A percentile compares a stretch with the other conserved stretches of the same genome.
Evolutionary conservation across 2,113 vertebrate genomes (phyloP).

Genomic region (Varanus salvator): DNA sequence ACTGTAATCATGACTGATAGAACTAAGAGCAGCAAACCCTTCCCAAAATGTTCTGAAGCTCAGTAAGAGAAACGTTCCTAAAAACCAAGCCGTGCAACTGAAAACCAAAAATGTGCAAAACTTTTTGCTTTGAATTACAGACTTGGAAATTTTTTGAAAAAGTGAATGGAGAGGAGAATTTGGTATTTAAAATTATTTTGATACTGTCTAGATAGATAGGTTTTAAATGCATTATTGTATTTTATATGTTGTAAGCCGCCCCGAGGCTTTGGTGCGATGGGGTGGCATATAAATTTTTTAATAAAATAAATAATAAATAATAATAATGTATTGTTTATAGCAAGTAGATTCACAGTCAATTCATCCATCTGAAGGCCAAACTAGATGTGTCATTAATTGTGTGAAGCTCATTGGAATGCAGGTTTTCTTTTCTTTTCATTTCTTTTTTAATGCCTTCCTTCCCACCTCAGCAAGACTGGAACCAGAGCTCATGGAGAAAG

Average conservation of each 20-base stretch:
- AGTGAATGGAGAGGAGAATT: not conserved
- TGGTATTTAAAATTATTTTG: too few species aligned
- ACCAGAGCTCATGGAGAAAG: too few species aligned
- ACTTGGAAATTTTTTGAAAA: not conserved
- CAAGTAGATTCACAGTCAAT: not conserved
- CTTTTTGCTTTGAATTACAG: not conserved
- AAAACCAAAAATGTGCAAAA: not conserved
- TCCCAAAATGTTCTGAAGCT: conserved; percentile 25
- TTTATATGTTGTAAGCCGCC: too few species aligned
- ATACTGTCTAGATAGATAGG: too few species aligned
- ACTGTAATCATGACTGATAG: conserved; percentile 56
- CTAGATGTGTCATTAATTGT: too few species aligned
- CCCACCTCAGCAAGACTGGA: too few species aligned
- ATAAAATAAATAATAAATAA: too few species aligned
- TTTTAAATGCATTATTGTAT: too few species aligned
- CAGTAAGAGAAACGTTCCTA: not conserved
- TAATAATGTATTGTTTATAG: not conserved
- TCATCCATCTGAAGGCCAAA: not conserved
- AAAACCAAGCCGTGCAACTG: conserved; percentile 36
- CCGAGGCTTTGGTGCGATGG: too few species aligned
- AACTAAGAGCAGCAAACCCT: conserved; percentile 37
- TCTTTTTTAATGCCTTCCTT: not conserved
- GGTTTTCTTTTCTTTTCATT: not conserved
- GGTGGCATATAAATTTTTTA: too few species aligned
- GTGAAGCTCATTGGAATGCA: not conserved